These are phyloP conservation scores for Myoxocephalus aenaeus DNA, from an alignment of 2,797 vertebrate species.

Conservation along the genomic window DNA sequence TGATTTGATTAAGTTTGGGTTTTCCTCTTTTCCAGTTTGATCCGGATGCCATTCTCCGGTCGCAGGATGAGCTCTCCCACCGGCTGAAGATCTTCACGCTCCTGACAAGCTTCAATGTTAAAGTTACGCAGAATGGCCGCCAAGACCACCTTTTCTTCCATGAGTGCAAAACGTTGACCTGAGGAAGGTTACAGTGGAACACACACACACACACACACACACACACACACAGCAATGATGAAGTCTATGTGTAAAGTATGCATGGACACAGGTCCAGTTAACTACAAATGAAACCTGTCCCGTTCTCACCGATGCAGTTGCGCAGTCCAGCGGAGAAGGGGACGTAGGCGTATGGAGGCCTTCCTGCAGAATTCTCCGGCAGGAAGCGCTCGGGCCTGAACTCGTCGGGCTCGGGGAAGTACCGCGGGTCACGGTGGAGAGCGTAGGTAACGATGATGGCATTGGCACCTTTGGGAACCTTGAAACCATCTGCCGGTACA, in stretches of 20 bases:
- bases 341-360: conserved; percentile 90
- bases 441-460: conserved; percentile 85
- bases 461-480: conserved; percentile 85
- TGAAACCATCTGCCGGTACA: conserved; percentile 84
- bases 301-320: conserved; percentile 92
- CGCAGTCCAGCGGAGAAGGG: conserved; percentile 96
- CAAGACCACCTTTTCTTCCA: conserved; percentile 95
- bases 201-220: background rate
- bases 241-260: background rate
- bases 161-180: conserved; percentile 95
- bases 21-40: conserved; percentile 87
- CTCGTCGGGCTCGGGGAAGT: conserved; percentile 92
- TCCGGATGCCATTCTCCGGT: conserved; percentile 89
- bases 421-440: conserved; percentile 89
- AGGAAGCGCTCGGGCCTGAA: conserved; percentile 93
- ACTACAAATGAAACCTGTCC: background rate
- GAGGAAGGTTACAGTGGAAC: background rate
- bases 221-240: background rate
- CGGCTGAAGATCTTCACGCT: conserved; percentile 85
- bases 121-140: conserved; percentile 88
- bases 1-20: conserved; percentile 1
- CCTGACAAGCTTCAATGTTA: conserved; percentile 87
- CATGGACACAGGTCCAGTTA: background rate
- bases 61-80: conserved; percentile 91
- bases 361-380: conserved; percentile 85